Evolutionary conservation across 2,888 invertebrate genomes (phyloP), one percentile per base, ranked within the genome.

Genomic region (Dynastes maya): DNA sequence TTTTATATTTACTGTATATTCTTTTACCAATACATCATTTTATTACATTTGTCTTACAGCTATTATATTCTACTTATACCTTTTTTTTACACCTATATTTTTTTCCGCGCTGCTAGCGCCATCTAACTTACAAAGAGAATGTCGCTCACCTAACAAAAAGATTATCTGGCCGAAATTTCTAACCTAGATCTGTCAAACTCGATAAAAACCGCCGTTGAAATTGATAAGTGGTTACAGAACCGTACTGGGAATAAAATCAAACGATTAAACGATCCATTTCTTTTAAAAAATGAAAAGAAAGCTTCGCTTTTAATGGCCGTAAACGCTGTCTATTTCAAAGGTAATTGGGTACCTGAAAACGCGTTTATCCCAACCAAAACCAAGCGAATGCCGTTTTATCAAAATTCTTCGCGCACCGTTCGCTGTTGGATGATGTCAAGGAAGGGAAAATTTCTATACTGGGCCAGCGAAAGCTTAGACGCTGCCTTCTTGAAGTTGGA

Each of bases 301-400:
- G 88, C 95, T 78, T 93, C 97, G 1, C 90, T 97, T 4, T 91
- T 96, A 2, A 9, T 45, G 9, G 45, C 8, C 1, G 16, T 16
- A 16, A 97, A 96, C 86, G 96, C 96, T 0, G 91, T 97, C 13
- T 96, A 96, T 86, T 97, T 97, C 89, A 96, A 96, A 90, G 92
- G 94, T 2, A 90, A 91, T 45, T 97, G 97, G 96, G 87, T 89
- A 58, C 86, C 90, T 0, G 53, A 55, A n/a, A 16, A 55, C 45
- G 90, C 93, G 83, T 98, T 97, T 85, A 86, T 93, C 32, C 85
- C 89, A 0, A 83, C 84, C 0, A 40, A 83, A 1, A 97, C 96
- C 0, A 82, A 80, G 22, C 89, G 91, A 0, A 90, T 89, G 75
- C 91, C 91, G 1, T 98, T 98, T 89, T 90, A 92, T 84, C 80